These are phyloP conservation scores for Gortyna flavago DNA, from an alignment of 2,888 invertebrate genomes.

Conservation along the genomic window DNA sequence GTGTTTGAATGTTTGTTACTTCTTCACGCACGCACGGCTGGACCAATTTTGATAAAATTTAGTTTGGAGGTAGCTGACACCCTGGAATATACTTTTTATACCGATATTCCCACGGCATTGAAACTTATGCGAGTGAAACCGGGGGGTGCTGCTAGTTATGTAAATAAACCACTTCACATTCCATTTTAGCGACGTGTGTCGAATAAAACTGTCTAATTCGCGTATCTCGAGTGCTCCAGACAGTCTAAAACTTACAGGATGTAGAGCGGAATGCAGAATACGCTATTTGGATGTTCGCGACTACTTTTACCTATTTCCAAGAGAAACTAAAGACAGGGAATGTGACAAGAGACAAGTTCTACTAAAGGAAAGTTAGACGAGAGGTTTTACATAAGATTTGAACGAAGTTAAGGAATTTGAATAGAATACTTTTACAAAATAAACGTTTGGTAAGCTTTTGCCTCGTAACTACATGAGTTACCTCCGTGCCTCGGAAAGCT, in stretches of 20 bases:
- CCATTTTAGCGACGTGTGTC: conserved; percentile 38
- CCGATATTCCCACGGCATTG: too few relatives aligned
- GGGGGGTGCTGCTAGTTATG: conserved; percentile 12
- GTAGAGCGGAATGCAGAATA: conserved; percentile 34
- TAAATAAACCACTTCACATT: conserved; percentile 46
- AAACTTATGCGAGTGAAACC: too few relatives aligned
- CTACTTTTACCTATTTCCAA: background rate
- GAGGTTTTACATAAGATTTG: background rate
- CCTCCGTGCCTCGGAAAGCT: too few relatives aligned
- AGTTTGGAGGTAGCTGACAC: too few relatives aligned
- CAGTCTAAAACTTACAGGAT: conserved; percentile 31
- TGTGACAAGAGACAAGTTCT: background rate
- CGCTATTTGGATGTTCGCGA: conserved; percentile 10
- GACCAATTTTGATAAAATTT: too few relatives aligned
- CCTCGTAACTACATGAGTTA: background rate
- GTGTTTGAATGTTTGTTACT: too few relatives aligned
- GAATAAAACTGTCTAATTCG: conserved; percentile 41
- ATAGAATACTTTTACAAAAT: background rate
- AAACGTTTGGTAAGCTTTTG: background rate
- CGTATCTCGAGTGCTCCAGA: conserved; percentile 29
- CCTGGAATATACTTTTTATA: too few relatives aligned
- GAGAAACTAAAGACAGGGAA: background rate
- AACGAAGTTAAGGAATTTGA: background rate
- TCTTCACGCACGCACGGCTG: too few relatives aligned
- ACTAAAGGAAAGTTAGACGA: background rate